A percentile compares a stretch with the other conserved stretches of the same genome.
phyloP scores from a whole-genome alignment of 2,113 vertebrate species.

The Aspidoscelis tigris region DNA sequence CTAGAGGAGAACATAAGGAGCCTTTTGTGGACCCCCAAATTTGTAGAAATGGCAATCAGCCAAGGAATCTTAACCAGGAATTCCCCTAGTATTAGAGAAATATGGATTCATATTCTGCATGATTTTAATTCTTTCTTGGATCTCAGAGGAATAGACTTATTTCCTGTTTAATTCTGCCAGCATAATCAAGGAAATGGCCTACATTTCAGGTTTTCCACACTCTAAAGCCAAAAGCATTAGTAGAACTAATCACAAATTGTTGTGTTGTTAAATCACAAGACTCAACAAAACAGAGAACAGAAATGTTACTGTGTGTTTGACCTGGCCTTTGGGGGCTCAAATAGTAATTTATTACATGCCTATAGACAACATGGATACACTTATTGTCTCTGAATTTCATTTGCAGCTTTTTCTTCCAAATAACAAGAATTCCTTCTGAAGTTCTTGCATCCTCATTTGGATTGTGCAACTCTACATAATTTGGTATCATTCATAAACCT shows the following conservation, averaged over 20 bases:
- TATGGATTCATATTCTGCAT: constrained; percentile 43
- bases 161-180: constrained; percentile 29
- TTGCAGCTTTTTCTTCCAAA: background rate
- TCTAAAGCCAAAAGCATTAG: constrained; percentile 1
- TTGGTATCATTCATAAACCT: background rate
- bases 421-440: background rate
- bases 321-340: background rate
- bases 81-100: constrained; percentile 48
- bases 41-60: constrained; percentile 41
- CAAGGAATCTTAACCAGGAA: constrained; percentile 42
- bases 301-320: background rate
- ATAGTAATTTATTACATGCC: background rate
- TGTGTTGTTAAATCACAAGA: background rate
- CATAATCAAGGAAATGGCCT: constrained; percentile 16
- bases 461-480: background rate
- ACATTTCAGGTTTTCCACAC: constrained; percentile 5
- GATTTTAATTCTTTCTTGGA: constrained; percentile 46
- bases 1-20: no score
- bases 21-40: no score
- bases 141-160: constrained; percentile 29
- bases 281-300: background rate
- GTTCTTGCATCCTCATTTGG: background rate
- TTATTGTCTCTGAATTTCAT: background rate
- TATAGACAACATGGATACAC: background rate
- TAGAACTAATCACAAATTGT: constrained; percentile 3